Evolutionary conservation across 2,888 invertebrate species (phyloP).

Genomic region (Philhelius pedissequus): DNA sequence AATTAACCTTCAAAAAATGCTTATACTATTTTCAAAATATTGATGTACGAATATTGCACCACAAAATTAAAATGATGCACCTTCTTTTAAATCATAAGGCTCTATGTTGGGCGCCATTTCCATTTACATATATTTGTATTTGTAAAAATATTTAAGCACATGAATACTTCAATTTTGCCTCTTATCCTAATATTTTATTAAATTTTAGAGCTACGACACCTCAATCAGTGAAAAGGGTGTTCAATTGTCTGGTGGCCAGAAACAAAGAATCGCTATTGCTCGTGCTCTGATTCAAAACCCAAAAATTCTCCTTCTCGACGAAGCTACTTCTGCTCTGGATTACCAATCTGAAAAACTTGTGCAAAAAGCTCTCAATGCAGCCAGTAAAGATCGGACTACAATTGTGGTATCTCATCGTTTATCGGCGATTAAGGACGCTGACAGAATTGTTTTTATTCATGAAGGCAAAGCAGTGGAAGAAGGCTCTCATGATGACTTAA

Average conservation of each 20-base stretch:
- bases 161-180: no score
- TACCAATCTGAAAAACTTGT: conserved; percentile 88
- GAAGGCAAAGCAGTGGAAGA: conserved; percentile 85
- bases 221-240: conserved; percentile 88
- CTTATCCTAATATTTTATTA: not conserved
- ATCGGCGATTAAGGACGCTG: conserved; percentile 85
- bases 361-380: conserved; percentile 88
- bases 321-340: conserved; percentile 91
- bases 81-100: no score
- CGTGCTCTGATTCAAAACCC: conserved; percentile 88
- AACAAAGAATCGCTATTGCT: conserved; percentile 90
- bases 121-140: no score
- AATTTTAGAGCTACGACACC: conserved; percentile 85
- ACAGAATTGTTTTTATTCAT: conserved; percentile 84
- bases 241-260: conserved; percentile 90
- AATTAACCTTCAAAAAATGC: no score
- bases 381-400: conserved; percentile 86
- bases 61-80: no score
- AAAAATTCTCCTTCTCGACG: conserved; percentile 86
- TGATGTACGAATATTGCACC: no score
- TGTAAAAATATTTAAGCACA: no score
- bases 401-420: conserved; percentile 86
- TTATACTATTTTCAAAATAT: no score
- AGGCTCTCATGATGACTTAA: conserved; percentile 86
- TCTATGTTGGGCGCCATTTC: no score